Evolutionary conservation across 2,888 invertebrate genomes (phyloP), one percentile per base, ranked within the genome.

Genomic region (Phorcus lineatus): DNA sequence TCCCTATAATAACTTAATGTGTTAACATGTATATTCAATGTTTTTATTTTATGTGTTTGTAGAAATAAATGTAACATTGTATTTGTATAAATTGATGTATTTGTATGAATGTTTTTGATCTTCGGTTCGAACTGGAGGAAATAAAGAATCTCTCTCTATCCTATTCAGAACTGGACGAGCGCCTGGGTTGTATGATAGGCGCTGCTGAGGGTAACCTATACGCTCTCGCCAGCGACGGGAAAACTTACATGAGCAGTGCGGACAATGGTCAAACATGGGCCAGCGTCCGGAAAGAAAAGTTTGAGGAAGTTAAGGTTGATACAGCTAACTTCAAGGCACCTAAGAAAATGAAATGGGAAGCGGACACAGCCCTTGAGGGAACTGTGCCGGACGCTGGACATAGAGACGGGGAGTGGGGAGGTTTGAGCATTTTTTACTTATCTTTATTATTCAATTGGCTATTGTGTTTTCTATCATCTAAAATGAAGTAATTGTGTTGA

Each of bases 191-290:
- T 74, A 70, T 91, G 47, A 82, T 88, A 17, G 89, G 90, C 2
- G 17, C 81, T 6, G 75, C 74, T 7, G 75, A 75, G 7, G 81
- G 81, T n/a, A 82, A 84, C 22, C 80, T 90, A 47, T 90, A 86
- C 81, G 90, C 86, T 13, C 84, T 90, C 70, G 86, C 82, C n/a
- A 84, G 83, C 31, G 84, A 90, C 81, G 83, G 84, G 36, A 76
- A 80, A 52, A 84, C 87, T 0, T 82, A 86, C 53, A 78, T 90
- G 76, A 80, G 85, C 77, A 89, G 89, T 54, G 79, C 57, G n/a
- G 90, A 90, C 81, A 40, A 77, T 28, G 91, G 90, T 0, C 47
- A 78, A 28, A 87, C 86, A 2, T 91, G 90, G 90, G 78, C 74
- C 19, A 77, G 76, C 55, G 36, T 31, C 28, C 77, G 76, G 16